Evolutionary conservation across 2,888 invertebrate species (phyloP), one percentile per base, ranked within the genome.

Genomic region (Malthinus flaveolus): DNA sequence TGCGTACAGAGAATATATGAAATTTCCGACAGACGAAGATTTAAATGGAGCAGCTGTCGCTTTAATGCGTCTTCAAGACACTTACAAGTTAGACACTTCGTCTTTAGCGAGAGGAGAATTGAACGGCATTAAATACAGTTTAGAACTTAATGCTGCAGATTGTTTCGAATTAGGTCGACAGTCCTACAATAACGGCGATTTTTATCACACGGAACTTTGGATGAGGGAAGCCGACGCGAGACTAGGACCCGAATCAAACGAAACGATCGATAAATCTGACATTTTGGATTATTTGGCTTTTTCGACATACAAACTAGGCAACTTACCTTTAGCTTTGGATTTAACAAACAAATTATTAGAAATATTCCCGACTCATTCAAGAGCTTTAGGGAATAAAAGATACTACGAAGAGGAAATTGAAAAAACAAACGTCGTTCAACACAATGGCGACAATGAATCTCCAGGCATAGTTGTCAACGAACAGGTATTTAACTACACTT

Each of bases 131-230:
- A 86, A 88, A 71, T 93, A 93, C 75, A 91, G 88, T 73, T 81
- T 85, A 1, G 85, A 86, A 63, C 84, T 89, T 82, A 80, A 86
- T 75, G 94, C 95, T 5, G 90, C 91, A 54, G 98, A 98, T 78
- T 97, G 98, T 74, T 98, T 93, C 80, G 97, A 98, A 80, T 82
- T 99, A 49, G 98, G 97, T 1, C 85, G 95, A 37, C 91, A 94
- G 66, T 88, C 95, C 2, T 99, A 98, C 82, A 93, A 93, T 73
- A 89, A 90, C 68, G 90, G 90, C 23, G 97, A 99, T 79, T 94
- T 87, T 77, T 92, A 91, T 71, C 97, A 98, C 76, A 93, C 96
- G 0, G 85, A 93, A 1, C 81, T 92, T 45, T 99, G 98, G 99
- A 97, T 98, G 97, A 85, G 87, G 65, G 95, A 96, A 78, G 93